Conservation (phyloP, 1,140 invertebrate genomes). For the Listronotus bonariensis region DNA sequence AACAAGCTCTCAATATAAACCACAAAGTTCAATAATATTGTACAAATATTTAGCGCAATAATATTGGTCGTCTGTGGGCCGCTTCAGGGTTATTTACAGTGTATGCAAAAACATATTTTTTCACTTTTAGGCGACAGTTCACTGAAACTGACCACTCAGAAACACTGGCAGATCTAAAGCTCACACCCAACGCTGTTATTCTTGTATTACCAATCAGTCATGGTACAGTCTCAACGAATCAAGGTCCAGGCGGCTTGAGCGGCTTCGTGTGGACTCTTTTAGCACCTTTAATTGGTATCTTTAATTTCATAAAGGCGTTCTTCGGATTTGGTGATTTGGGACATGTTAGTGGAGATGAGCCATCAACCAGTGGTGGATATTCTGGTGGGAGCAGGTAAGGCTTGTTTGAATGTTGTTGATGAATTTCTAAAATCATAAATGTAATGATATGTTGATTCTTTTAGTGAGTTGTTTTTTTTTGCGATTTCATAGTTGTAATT, state of each 20-base stretch:
- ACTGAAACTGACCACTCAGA: slow-evolving; percentile 63
- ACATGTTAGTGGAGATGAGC: slow-evolving; percentile 19
- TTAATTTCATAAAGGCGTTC: slow-evolving; percentile 55
- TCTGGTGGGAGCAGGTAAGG: slow-evolving; percentile 22
- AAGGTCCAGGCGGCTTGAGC: slow-evolving; percentile 45
- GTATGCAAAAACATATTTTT: too few relatives aligned
- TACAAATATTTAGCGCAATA: too few relatives aligned
- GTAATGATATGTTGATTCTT: too few relatives aligned
- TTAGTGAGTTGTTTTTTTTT: too few relatives aligned
- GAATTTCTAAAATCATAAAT: too few relatives aligned
- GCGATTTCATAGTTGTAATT: too few relatives aligned
- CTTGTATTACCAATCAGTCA: slow-evolving; percentile 67
- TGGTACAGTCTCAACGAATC: slow-evolving; percentile 47
- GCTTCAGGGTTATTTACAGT: too few relatives aligned
- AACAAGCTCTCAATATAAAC: too few relatives aligned
- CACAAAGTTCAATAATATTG: too few relatives aligned
- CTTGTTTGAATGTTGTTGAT: too few relatives aligned
- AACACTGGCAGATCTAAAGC: slow-evolving; percentile 69
- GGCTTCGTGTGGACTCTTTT: slow-evolving; percentile 56
- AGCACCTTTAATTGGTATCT: slow-evolving; percentile 55
- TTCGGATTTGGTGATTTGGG: slow-evolving; percentile 44
- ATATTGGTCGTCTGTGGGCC: too few relatives aligned
- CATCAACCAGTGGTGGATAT: slow-evolving; percentile 17
- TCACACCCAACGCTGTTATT: slow-evolving; percentile 80
- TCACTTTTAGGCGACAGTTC: slow-evolving; percentile 64